phyloP scores from a whole-genome alignment of 2,888 invertebrate species.

The Pristionchus fissidentatus region DNA sequence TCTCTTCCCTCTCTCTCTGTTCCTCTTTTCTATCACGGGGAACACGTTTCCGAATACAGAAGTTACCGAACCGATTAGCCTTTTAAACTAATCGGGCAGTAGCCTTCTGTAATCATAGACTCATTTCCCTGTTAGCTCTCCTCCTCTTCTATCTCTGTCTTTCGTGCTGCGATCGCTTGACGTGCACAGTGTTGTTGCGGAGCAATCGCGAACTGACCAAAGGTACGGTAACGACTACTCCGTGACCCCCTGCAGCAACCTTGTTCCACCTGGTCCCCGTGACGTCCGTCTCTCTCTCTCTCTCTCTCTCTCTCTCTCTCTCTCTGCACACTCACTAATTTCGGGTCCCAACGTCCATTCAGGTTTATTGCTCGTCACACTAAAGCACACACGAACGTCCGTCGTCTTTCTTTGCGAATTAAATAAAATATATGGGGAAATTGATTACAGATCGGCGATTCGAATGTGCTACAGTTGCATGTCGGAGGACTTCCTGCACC shows the following conservation, averaged over 20 bases:
- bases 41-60: neutral
- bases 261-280: too few relatives aligned
- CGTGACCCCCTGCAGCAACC: too few relatives aligned
- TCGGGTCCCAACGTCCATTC: conserved; percentile 27
- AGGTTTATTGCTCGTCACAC: neutral
- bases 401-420: neutral
- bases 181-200: too few relatives aligned
- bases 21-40: neutral
- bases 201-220: too few relatives aligned
- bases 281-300: neutral
- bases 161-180: too few relatives aligned
- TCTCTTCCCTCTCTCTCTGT: neutral
- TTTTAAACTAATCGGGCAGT: neutral
- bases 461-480: conserved; percentile 74
- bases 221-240: too few relatives aligned
- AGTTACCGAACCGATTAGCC: too few relatives aligned
- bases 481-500: conserved; percentile 72
- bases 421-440: too few relatives aligned
- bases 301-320: neutral
- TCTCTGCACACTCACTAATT: neutral
- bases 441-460: conserved; percentile 55
- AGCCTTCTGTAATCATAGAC: neutral
- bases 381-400: neutral
- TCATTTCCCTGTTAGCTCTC: neutral
- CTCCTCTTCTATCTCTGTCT: conserved; percentile 8